These are phyloP conservation scores for Eupithecia abbreviata DNA, from an alignment of 2,888 invertebrate species.

Conservation along the genomic window DNA sequence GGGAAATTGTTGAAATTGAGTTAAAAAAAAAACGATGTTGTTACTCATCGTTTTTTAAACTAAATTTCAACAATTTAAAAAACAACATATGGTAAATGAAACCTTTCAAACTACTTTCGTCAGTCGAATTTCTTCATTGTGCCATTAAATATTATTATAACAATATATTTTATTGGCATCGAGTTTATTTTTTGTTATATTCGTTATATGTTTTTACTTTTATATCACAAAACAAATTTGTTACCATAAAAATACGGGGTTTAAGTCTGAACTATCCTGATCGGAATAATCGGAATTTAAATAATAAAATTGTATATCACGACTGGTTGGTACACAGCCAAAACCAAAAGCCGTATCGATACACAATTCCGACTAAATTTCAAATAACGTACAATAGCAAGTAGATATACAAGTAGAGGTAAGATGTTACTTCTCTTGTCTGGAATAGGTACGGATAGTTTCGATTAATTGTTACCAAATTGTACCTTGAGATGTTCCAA, in stretches of 20 bases:
- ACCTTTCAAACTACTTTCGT: not conserved
- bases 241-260: not conserved
- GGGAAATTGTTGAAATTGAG: not conserved
- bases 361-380: not conserved
- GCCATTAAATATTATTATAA: not conserved
- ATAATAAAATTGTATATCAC: not conserved
- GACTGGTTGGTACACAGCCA: not conserved
- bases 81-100: not conserved
- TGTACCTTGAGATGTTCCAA: not conserved
- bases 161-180: too few species aligned
- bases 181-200: too few species aligned
- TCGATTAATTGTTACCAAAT: conserved; percentile 2
- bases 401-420: not conserved
- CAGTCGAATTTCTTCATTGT: not conserved
- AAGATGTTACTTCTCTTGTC: not conserved
- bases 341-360: not conserved
- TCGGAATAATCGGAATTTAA: not conserved
- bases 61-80: too few species aligned
- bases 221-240: not conserved
- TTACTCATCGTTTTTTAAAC: too few species aligned
- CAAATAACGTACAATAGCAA: not conserved
- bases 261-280: not conserved
- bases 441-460: conserved; percentile 8
- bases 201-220: too few species aligned
- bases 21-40: not conserved